Percentiles rank a stretch among this genome's conserved stretches.
Evolutionary conservation across 2,113 vertebrate genomes (phyloP).

Genomic region (Fregata magnificens): DNA sequence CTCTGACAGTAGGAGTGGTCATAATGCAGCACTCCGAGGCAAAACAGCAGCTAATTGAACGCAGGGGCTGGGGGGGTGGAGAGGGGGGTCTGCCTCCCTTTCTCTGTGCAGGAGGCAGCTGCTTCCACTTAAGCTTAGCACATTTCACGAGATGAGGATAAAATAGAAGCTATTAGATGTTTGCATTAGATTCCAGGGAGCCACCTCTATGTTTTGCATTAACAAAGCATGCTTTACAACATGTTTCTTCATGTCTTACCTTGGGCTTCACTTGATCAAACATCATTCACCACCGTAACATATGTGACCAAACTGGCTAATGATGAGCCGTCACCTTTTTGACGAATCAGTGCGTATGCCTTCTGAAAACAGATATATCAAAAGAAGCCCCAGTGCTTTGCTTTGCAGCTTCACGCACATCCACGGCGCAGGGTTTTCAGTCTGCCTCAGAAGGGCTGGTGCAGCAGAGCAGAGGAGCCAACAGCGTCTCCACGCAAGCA

Average conservation of each 20-base stretch:
- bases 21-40: constrained; percentile 72
- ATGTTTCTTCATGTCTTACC: background rate
- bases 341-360: background rate
- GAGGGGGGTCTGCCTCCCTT: background rate
- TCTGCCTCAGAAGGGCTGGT: background rate
- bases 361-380: background rate
- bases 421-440: background rate
- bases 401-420: background rate
- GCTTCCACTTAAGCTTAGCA: constrained; percentile 79
- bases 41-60: constrained; percentile 79
- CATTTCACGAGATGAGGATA: constrained; percentile 69
- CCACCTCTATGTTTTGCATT: background rate
- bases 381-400: background rate
- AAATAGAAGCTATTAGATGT: background rate
- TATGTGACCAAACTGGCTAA: background rate
- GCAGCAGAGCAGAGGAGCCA: background rate
- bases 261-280: background rate
- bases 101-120: constrained; percentile 76
- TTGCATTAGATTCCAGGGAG: background rate
- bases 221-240: background rate
- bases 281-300: background rate
- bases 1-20: constrained; percentile 73
- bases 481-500: background rate
- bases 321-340: background rate
- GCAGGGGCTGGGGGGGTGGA: constrained; percentile 2